A percentile compares a stretch with the other conserved stretches of the same genome.
Evolutionary conservation across 2,113 vertebrate genomes (phyloP).

Genomic region (Phylloscopus trochiloides): DNA sequence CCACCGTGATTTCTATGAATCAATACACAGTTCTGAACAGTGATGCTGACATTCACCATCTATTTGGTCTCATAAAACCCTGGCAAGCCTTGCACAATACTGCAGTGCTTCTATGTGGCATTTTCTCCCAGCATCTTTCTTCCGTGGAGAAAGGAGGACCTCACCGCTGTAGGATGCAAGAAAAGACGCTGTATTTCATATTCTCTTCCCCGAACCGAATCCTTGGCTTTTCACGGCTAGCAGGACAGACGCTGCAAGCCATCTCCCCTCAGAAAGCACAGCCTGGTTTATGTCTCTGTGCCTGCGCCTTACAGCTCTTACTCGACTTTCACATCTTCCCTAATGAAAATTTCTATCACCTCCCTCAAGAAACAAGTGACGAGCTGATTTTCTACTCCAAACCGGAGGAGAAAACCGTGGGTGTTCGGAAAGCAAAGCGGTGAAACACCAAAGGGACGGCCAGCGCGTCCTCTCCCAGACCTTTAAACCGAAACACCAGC

Average conservation of each 20-base stretch:
- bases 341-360: background rate
- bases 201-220: background rate
- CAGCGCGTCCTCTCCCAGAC: background rate
- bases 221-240: background rate
- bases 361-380: background rate
- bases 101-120: background rate
- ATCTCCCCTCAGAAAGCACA: background rate
- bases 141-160: background rate
- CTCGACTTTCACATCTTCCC: background rate
- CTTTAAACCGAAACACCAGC: background rate
- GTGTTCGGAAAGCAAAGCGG: background rate
- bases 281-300: background rate
- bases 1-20: background rate
- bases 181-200: rapidly evolving
- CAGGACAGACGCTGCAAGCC: background rate
- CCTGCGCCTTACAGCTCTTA: background rate
- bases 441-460: background rate
- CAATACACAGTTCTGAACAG: background rate
- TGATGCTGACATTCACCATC: background rate
- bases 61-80: background rate
- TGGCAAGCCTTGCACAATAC: background rate
- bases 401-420: background rate
- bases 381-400: background rate
- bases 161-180: background rate
- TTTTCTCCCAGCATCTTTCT: background rate